Conservation (phyloP, 1,140 invertebrate species). For the Apis cerana region DNA sequence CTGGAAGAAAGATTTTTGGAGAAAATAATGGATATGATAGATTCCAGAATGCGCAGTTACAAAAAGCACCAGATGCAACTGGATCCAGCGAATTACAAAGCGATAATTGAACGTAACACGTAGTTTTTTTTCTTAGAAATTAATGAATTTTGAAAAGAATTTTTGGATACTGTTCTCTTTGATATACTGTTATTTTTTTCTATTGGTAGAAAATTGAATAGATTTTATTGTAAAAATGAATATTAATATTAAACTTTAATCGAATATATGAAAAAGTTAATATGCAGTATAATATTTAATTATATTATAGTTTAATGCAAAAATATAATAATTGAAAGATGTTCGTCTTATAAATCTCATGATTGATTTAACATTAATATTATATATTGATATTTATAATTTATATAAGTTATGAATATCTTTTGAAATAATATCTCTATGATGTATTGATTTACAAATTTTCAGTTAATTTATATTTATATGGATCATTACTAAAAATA, state of each 20-base stretch:
- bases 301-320: too few relatives aligned
- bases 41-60: constrained; percentile 70
- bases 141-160: neutral
- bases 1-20: constrained; percentile 75
- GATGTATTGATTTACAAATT: constrained; percentile 6
- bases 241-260: too few relatives aligned
- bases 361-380: too few relatives aligned
- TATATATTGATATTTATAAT: too few relatives aligned
- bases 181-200: neutral
- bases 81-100: constrained; percentile 61
- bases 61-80: constrained; percentile 60
- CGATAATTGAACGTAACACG: constrained; percentile 50
- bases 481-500: neutral
- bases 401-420: neutral
- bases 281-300: too few relatives aligned
- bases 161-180: neutral
- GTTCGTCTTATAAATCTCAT: too few relatives aligned
- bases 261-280: too few relatives aligned
- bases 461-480: neutral
- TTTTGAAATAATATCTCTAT: neutral
- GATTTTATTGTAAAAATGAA: neutral
- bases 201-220: neutral
- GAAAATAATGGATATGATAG: constrained; percentile 71
- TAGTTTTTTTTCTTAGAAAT: neutral
- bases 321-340: too few relatives aligned